phyloP scores from a whole-genome alignment of 1,140 invertebrate species.

The Oreohelix idahoensis region DNA sequence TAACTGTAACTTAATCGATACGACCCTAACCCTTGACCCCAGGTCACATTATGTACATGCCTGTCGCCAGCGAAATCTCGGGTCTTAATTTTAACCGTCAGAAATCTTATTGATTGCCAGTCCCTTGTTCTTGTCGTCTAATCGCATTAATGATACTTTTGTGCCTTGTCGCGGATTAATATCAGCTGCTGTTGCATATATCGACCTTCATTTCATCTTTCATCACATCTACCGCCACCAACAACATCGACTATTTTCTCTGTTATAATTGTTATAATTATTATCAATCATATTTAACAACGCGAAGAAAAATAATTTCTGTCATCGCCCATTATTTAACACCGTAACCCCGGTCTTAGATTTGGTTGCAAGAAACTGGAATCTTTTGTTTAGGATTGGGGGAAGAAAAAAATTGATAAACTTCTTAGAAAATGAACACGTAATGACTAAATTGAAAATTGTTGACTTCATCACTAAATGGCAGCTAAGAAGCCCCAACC shows the following conservation, averaged over 20 bases:
- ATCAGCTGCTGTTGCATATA: neutral
- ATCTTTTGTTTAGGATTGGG: too few species aligned
- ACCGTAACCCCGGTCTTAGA: too few species aligned
- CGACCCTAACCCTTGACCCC: neutral
- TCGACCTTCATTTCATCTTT: neutral
- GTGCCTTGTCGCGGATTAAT: neutral
- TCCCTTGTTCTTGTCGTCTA: neutral
- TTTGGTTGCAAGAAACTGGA: too few species aligned
- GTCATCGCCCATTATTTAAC: too few species aligned
- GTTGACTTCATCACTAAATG: too few species aligned
- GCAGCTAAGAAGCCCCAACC: too few species aligned
- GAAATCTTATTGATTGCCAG: neutral
- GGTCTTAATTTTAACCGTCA: neutral
- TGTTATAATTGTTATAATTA: neutral
- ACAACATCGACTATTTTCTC: too few species aligned
- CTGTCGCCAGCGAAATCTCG: neutral
- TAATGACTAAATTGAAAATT: too few species aligned
- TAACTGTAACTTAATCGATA: neutral
- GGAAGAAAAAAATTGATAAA: too few species aligned
- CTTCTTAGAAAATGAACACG: too few species aligned
- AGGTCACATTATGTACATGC: neutral
- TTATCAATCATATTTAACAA: neutral
- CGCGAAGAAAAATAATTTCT: too few species aligned
- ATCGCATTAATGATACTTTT: slow-evolving; percentile 12
- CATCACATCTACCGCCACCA: too few species aligned